Evolutionary conservation across 2,797 vertebrate genomes (phyloP).

Genomic region (Molossus molossus): DNA sequence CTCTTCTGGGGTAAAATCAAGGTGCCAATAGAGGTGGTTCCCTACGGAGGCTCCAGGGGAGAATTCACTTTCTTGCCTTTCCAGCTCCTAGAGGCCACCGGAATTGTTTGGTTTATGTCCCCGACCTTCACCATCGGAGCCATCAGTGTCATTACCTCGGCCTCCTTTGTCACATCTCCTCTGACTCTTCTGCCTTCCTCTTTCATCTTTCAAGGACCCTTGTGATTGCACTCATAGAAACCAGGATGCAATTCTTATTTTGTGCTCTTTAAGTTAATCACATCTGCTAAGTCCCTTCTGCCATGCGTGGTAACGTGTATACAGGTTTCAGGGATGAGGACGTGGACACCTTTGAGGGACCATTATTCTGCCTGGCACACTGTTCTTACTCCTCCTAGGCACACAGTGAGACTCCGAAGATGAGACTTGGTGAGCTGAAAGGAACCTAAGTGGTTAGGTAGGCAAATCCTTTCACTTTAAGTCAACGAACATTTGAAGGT

Average conservation of each 20-base stretch:
- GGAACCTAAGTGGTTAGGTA: not conserved
- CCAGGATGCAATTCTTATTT: not conserved
- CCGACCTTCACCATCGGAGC: not conserved
- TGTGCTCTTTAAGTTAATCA: not conserved
- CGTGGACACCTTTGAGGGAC: not conserved
- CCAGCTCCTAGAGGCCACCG: too few species aligned
- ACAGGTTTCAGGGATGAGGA: not conserved
- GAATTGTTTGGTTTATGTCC: not conserved
- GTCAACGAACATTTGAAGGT: not conserved
- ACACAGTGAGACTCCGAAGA: not conserved
- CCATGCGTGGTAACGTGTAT: not conserved
- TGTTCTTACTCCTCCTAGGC: too few species aligned
- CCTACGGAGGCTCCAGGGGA: not conserved
- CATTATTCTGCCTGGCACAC: not conserved
- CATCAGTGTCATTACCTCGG: rapidly evolving
- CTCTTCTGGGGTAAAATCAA: not conserved
- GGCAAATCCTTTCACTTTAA: not conserved
- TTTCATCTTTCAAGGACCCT: not conserved
- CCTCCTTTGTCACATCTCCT: not conserved
- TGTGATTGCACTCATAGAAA: not conserved
- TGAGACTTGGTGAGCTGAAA: not conserved
- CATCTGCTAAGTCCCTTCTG: not conserved
- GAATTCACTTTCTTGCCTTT: too few species aligned
- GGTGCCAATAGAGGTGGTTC: not conserved
- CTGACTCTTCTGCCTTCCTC: not conserved